Percentiles rank a stretch among this genome's conserved stretches.
phyloP scores from a whole-genome alignment of 2,113 vertebrate genomes.

The Ceyx cyanopectus region DNA sequence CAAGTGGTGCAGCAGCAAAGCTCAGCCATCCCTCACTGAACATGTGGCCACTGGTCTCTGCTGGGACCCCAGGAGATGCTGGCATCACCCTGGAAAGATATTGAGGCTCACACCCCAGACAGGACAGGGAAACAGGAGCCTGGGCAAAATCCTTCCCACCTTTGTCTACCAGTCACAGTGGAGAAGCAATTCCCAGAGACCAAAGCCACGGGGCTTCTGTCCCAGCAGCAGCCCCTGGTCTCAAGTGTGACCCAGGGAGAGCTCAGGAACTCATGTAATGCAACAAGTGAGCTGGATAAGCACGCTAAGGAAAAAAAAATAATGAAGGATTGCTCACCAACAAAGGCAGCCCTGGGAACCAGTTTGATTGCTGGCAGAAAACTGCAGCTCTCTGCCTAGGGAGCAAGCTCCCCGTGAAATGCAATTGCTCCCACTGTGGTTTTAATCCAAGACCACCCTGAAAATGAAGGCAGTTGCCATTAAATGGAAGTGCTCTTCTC shows the following conservation, averaged over 20 bases:
- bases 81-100: neutral
- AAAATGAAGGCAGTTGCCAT: conserved; percentile 22
- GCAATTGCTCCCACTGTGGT: conserved; percentile 23
- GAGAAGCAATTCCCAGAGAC: neutral
- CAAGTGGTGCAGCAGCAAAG: neutral
- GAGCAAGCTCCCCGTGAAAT: neutral
- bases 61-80: neutral
- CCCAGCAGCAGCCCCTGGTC: neutral
- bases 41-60: accelerated
- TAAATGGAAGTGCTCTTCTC: conserved; percentile 24
- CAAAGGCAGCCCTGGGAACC: neutral
- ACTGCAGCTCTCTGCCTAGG: neutral
- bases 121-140: neutral
- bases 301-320: neutral
- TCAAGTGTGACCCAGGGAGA: neutral
- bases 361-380: conserved; percentile 15
- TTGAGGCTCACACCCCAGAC: neutral
- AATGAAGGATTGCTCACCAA: neutral
- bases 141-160: neutral
- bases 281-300: neutral
- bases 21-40: accelerated
- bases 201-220: neutral
- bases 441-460: conserved; percentile 27
- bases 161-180: accelerated
- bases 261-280: neutral